Conservation (phyloP, 2,797 vertebrate genomes). For the Hafferia zeledoni region DNA sequence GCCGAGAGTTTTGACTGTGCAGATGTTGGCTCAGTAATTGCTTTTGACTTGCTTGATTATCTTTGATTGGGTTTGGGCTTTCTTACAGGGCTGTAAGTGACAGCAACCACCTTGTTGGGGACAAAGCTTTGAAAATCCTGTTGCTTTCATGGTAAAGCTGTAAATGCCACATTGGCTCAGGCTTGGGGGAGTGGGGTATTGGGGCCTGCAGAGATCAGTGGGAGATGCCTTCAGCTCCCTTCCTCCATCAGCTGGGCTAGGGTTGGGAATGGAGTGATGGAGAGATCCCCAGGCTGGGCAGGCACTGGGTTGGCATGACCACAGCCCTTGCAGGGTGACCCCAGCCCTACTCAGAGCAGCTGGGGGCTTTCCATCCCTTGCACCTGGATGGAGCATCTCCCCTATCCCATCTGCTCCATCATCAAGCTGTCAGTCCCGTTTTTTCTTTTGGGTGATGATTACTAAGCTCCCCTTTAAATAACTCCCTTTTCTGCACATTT, state of each 20-base stretch:
- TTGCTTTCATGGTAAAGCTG: neutral
- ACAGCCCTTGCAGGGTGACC: neutral
- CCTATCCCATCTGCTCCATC: accelerated
- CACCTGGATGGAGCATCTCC: neutral
- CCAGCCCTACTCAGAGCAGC: neutral
- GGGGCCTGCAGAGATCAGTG: neutral
- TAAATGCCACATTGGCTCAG: accelerated
- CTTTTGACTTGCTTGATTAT: neutral
- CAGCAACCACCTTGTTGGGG: neutral
- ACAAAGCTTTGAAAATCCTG: neutral
- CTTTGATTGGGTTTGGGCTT: constrained; percentile 6
- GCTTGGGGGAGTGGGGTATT: neutral
- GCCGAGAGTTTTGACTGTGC: neutral
- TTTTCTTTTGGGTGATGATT: neutral
- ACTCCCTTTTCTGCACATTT: neutral
- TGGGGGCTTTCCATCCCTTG: neutral
- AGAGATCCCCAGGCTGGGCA: neutral
- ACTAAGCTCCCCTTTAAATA: constrained; percentile 2
- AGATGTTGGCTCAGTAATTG: constrained; percentile 44
- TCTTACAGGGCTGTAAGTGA: neutral
- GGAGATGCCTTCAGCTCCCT: neutral
- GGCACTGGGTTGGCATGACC: neutral
- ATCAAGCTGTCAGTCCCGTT: neutral
- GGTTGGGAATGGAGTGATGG: neutral
- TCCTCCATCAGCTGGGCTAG: neutral